Base-by-base conservation (phyloP, 2,797 vertebrate genomes). In the Meda fulgida region DNA sequence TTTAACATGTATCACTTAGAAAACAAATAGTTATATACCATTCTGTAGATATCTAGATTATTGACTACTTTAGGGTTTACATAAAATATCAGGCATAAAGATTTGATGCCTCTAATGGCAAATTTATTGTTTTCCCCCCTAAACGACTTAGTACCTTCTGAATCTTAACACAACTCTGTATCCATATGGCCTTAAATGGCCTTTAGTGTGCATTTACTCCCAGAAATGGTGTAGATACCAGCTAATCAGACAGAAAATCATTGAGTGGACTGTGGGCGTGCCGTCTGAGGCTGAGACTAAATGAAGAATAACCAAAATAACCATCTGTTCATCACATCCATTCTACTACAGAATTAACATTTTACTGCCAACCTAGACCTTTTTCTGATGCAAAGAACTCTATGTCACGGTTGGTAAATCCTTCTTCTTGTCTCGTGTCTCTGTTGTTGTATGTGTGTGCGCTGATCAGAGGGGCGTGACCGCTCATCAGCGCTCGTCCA, bases 291-390 rank as follows among this genome's bases (percentile, higher is more conserved):
- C 40, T 29, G 38, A 65, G 58, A 63, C 58, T 63, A 80, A 80
- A 80, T 66, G 63, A 80, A 66, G 58, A 80, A 67, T 23, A 51
- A 67, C 78, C 43, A 80, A 40, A 80, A 80, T 65, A 51, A 67
- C 78, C 78, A 80, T 79, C 78, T 79, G 78, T 79, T 80, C 60
- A 65, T 48, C 78, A 36, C 13, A 13, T 67, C 60, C 78, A 51
- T 67, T 80, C 78, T 48, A 80, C 63, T 36, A 66, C 40, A 36
- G 40, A 21, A 23, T 80, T 48, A 34, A 34, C 29, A 34, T 26
- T 79, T 66, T 40, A 31, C 58, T 48, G 77, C 77, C 77, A 79
- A 79, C 26, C 58, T 46, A 46, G 55, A 46, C 55, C 4, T 19
- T 67, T 26, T 48, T 66, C 43, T 67, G 36, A 79, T 26, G 43